These are phyloP conservation scores for Pseudochromis fuscus DNA, from an alignment of 2,797 vertebrate genomes.

Conservation along the genomic window DNA sequence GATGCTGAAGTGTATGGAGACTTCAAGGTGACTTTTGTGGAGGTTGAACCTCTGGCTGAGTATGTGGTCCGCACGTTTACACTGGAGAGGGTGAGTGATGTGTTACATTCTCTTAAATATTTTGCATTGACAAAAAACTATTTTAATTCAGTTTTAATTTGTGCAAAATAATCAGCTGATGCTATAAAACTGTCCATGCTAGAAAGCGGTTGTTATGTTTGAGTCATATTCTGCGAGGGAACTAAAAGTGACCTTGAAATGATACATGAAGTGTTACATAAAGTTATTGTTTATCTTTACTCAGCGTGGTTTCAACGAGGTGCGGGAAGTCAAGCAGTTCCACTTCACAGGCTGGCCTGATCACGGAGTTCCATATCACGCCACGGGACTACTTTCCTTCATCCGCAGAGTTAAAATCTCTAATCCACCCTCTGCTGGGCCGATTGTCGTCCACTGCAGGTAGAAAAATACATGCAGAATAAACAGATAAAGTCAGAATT, in stretches of 20 bases:
- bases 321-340: conserved; percentile 98
- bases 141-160: neutral
- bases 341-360: conserved; percentile 99
- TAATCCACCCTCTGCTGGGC: conserved; percentile 96
- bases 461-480: conserved; percentile 56
- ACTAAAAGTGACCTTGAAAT: neutral
- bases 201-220: no score
- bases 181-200: no score
- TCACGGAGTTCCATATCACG: conserved; percentile 99
- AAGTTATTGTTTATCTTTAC: conserved; percentile 20
- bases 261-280: neutral
- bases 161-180: neutral
- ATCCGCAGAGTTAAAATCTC: conserved; percentile 97
- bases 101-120: neutral
- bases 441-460: conserved; percentile 99
- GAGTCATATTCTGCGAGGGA: neutral
- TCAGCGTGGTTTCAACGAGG: conserved; percentile 97
- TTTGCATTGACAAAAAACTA: neutral
- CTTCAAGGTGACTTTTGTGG: conserved; percentile 98
- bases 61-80: conserved; percentile 99
- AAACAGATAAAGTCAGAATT: no score
- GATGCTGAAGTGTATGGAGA: conserved; percentile 98
- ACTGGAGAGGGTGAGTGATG: conserved; percentile 93
- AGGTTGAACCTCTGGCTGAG: conserved; percentile 97
- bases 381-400: conserved; percentile 97